A percentile compares a stretch with the other conserved stretches of the same genome.
These are phyloP conservation scores for Pristionchus entomophagus DNA, from an alignment of 2,888 invertebrate genomes.

Conservation along the genomic window DNA sequence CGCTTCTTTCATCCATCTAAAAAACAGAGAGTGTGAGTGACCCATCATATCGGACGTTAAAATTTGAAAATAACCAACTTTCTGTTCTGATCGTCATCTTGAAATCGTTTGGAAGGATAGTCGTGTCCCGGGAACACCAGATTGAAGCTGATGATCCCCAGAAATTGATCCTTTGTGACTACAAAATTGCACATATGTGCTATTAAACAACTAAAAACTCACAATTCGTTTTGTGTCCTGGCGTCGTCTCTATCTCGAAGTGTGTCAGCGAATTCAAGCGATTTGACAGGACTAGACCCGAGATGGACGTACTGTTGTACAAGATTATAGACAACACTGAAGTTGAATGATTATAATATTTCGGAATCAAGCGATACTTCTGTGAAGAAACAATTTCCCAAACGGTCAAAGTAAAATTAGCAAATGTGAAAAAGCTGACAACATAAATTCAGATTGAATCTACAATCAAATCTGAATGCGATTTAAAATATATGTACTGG, in stretches of 20 bases:
- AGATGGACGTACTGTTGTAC: background rate
- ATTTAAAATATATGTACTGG: too few relatives aligned
- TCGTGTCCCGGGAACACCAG: too few relatives aligned
- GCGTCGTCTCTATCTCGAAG: too few relatives aligned
- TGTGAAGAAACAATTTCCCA: too few relatives aligned
- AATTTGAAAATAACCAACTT: background rate
- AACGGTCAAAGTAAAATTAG: too few relatives aligned
- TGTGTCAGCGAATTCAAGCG: background rate
- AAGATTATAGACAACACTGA: background rate
- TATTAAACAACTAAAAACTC: too few relatives aligned
- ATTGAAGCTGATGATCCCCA: background rate
- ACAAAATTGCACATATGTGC: background rate
- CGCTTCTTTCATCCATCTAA: conserved; percentile 20
- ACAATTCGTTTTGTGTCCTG: background rate
- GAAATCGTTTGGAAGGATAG: background rate
- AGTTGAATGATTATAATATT: background rate
- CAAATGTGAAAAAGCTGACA: too few relatives aligned
- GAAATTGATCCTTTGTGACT: conserved; percentile 25
- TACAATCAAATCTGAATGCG: too few relatives aligned
- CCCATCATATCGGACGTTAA: too few relatives aligned
- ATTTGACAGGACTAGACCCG: background rate
- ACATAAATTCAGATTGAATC: too few relatives aligned
- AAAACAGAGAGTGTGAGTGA: too few relatives aligned
- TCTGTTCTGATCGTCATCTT: background rate
- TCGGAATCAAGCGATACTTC: too few relatives aligned